Percentiles rank a stretch among this genome's conserved stretches.
Conservation (phyloP, 2,888 invertebrate species). For the Drosophila stalkeri region DNA sequence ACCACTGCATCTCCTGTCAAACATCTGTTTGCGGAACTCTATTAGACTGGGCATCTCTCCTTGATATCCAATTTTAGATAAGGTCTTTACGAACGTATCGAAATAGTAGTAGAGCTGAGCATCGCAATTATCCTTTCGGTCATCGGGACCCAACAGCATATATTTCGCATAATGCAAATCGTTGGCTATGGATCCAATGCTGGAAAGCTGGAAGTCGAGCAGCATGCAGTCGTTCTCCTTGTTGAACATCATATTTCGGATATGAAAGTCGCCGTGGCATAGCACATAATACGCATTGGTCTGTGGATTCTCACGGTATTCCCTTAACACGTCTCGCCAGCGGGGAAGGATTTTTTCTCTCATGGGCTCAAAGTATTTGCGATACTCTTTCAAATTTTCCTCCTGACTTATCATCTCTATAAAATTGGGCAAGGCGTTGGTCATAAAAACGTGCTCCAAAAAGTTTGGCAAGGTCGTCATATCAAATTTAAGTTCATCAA, state of each 20-base stretch:
- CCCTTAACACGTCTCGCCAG: slow-evolving; percentile 24
- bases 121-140: slow-evolving; percentile 51
- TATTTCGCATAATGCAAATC: slow-evolving; percentile 68
- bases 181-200: slow-evolving; percentile 59
- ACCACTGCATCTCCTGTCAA: slow-evolving; percentile 60
- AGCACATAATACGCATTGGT: slow-evolving; percentile 60
- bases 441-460: slow-evolving; percentile 35
- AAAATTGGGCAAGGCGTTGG: slow-evolving; percentile 50
- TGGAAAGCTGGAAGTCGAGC: slow-evolving; percentile 71
- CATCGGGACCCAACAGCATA: slow-evolving; percentile 57
- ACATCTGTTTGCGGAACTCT: slow-evolving; percentile 54
- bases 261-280: slow-evolving; percentile 76
- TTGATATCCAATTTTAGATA: slow-evolving; percentile 57
- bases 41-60: slow-evolving; percentile 57
- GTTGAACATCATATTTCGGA: slow-evolving; percentile 74
- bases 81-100: slow-evolving; percentile 50
- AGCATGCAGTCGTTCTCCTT: slow-evolving; percentile 65
- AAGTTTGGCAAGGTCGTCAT: slow-evolving; percentile 30
- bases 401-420: slow-evolving; percentile 42
- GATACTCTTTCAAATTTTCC: slow-evolving; percentile 47
- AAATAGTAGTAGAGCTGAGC: slow-evolving; percentile 70
- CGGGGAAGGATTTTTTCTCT: slow-evolving; percentile 28
- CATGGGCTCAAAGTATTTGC: slow-evolving; percentile 59
- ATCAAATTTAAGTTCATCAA: slow-evolving; percentile 29
- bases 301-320: slow-evolving; percentile 55